These are phyloP conservation scores for Dryomyza anilis DNA, from an alignment of 2,888 invertebrate genomes.

Conservation along the genomic window DNA sequence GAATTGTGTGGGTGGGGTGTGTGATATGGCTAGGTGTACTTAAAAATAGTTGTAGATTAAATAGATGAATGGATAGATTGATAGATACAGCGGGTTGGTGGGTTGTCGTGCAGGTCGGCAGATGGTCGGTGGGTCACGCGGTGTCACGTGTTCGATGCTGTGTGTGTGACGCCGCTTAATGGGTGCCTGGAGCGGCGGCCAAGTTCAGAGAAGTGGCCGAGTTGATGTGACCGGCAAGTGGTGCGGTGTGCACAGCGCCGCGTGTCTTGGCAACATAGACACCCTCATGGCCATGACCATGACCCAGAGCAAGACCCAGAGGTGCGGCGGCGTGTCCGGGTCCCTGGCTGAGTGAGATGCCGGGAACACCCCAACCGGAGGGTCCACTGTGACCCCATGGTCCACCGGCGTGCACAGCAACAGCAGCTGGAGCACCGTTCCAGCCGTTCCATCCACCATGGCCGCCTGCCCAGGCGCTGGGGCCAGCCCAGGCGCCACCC, in stretches of 20 bases:
- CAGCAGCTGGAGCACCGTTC: slow-evolving; percentile 35
- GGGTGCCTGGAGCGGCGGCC: slow-evolving; percentile 63
- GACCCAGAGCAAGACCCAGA: slow-evolving; percentile 30
- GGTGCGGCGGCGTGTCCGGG: slow-evolving; percentile 39
- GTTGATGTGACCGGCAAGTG: slow-evolving; percentile 60
- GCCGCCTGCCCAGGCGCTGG: slow-evolving; percentile 37
- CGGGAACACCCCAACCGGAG: slow-evolving; percentile 55
- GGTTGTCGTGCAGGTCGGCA: slow-evolving; percentile 4
- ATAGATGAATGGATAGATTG: not conserved
- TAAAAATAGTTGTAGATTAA: not conserved
- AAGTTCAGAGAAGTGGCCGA: slow-evolving; percentile 56
- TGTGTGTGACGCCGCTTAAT: slow-evolving; percentile 29
- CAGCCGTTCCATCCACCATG: slow-evolving; percentile 28
- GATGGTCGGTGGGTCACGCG: not conserved
- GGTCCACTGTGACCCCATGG: slow-evolving; percentile 43
- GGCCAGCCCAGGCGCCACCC: slow-evolving; percentile 37
- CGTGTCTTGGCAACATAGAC: slow-evolving; percentile 60
- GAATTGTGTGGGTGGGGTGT: too few relatives aligned
- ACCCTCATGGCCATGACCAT: slow-evolving; percentile 39
- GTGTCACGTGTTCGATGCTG: slow-evolving; percentile 34
- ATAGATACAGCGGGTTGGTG: slow-evolving; percentile 19
- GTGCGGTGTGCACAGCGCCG: slow-evolving; percentile 63
- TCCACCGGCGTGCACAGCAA: slow-evolving; percentile 37
- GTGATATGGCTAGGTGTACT: too few relatives aligned
- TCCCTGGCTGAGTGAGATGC: slow-evolving; percentile 56